Percentiles rank a stretch among this genome's conserved stretches.
phyloP scores from a whole-genome alignment of 2,888 invertebrate genomes.

The Idaea biselata region DNA sequence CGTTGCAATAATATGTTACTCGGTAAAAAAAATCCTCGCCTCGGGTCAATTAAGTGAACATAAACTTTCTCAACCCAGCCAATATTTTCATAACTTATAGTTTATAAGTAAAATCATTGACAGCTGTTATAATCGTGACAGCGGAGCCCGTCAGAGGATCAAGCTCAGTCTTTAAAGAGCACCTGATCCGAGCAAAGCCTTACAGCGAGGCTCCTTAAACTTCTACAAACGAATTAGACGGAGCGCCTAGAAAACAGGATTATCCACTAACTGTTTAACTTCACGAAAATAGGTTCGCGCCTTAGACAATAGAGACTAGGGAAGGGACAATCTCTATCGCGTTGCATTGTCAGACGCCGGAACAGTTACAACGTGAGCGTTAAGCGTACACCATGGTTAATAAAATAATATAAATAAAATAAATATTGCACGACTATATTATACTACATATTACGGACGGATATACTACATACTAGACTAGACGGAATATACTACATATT shows the following conservation, averaged over 20 bases:
- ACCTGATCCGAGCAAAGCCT: constrained; percentile 50
- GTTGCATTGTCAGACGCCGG: background rate
- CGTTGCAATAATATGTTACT: too few relatives aligned
- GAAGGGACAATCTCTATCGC: background rate
- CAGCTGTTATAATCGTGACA: constrained; percentile 45
- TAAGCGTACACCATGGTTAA: too few relatives aligned
- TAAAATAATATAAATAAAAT: too few relatives aligned
- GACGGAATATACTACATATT: too few relatives aligned
- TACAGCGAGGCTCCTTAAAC: constrained; percentile 43
- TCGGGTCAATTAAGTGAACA: too few relatives aligned
- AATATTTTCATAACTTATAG: too few relatives aligned
- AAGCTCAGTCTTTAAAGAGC: constrained; percentile 40
- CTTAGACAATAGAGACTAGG: background rate
- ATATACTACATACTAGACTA: too few relatives aligned
- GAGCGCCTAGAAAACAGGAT: constrained; percentile 53
- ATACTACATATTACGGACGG: too few relatives aligned
- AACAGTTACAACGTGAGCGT: background rate
- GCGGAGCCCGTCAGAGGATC: constrained; percentile 43
- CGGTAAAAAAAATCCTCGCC: too few relatives aligned
- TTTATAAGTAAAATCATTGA: constrained; percentile 32
- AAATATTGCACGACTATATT: too few relatives aligned
- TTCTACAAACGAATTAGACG: constrained; percentile 58
- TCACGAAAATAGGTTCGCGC: constrained; percentile 41
- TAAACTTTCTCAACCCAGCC: too few relatives aligned
- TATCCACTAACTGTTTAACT: constrained; percentile 52